These are phyloP conservation scores for Microtus montanus DNA, from an alignment of 2,113 vertebrate species.

Conservation along the genomic window DNA sequence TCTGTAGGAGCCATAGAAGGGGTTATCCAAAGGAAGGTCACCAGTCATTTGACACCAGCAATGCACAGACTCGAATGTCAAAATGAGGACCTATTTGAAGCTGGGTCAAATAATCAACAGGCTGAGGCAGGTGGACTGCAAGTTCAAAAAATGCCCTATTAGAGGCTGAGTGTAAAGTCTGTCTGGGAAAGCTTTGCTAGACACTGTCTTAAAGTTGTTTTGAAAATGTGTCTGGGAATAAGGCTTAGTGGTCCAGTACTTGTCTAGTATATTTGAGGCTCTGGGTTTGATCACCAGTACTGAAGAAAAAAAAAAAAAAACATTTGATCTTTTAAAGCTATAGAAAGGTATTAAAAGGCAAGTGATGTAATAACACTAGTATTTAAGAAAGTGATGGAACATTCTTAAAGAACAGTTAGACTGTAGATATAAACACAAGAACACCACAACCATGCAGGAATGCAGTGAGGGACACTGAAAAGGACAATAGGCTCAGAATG, in stretches of 20 bases:
- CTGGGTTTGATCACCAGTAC: background rate
- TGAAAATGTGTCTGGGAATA: background rate
- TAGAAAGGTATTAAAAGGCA: conserved; percentile 24
- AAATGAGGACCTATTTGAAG: conserved; percentile 15
- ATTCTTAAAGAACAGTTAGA: background rate
- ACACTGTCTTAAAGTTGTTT: background rate
- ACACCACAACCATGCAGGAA: background rate
- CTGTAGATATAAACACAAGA: background rate
- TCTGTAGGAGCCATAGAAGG: background rate
- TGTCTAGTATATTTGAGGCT: background rate
- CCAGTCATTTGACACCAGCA: background rate
- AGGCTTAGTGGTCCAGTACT: too few relatives aligned
- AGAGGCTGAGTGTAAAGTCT: background rate
- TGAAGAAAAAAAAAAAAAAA: background rate
- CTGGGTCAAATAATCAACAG: background rate
- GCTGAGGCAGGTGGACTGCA: background rate
- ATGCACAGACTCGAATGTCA: background rate
- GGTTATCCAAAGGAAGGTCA: background rate
- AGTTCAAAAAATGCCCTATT: background rate
- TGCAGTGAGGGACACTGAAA: background rate
- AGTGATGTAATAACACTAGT: conserved; percentile 10
- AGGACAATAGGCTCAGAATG: background rate
- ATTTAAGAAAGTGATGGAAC: conserved; percentile 25
- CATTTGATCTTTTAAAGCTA: conserved; percentile 45
- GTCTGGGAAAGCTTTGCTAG: background rate